Evolutionary conservation across 2,888 invertebrate genomes (phyloP).

Genomic region (Scaptodrosophila latifasciaeformis): DNA sequence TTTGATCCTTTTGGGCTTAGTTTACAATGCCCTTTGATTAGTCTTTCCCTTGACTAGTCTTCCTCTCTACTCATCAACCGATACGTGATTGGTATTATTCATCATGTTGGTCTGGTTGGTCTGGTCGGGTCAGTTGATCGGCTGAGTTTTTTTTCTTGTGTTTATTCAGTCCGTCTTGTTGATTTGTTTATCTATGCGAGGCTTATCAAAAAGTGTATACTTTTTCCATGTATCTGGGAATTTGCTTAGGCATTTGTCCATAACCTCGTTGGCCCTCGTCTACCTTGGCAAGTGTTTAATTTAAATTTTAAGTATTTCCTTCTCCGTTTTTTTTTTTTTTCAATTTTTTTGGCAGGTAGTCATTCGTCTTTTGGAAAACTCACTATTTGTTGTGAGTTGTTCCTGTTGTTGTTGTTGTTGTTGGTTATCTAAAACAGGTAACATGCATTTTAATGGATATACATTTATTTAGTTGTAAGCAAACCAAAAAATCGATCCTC

Average conservation of each 20-base stretch:
- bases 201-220: slow-evolving; percentile 11
- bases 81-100: slow-evolving; percentile 71
- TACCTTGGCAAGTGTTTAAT: slow-evolving; percentile 45
- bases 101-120: slow-evolving; percentile 50
- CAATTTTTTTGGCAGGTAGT: background rate
- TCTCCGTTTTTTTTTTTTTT: slow-evolving; percentile 10
- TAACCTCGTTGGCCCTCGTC: background rate
- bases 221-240: too few species aligned
- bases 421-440: slow-evolving; percentile 55
- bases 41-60: slow-evolving; percentile 18
- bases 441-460: slow-evolving; percentile 42
- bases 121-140: slow-evolving; percentile 30
- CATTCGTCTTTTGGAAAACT: background rate
- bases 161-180: slow-evolving; percentile 5
- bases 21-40: slow-evolving; percentile 63
- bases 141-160: slow-evolving; percentile 5
- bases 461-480: slow-evolving; percentile 54
- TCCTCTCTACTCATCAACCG: background rate
- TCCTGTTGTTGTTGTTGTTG: slow-evolving; percentile 6
- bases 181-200: slow-evolving; percentile 7
- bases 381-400: background rate
- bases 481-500: too few species aligned
- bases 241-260: slow-evolving; percentile 54
- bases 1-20: slow-evolving; percentile 61
- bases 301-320: slow-evolving; percentile 60